Base-by-base conservation (phyloP, 2,797 vertebrate species). In the Clamator glandarius region DNA sequence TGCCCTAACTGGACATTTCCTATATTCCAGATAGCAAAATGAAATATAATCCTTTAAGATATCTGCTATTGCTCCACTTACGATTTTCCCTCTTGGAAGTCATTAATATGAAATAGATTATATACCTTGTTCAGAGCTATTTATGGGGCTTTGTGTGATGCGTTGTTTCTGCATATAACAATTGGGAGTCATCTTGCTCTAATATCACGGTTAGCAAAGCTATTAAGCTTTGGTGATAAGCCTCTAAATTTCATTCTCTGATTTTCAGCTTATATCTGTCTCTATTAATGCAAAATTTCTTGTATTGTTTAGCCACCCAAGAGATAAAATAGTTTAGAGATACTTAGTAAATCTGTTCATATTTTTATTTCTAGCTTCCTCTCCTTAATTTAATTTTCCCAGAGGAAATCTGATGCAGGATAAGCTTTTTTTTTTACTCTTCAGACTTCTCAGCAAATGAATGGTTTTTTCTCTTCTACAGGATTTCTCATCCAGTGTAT, bases 401-500 rank as follows among this genome's bases (percentile, higher is more conserved):
- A 87, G 26, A 73, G 87, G 64, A 96, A 92, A 86, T 31, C 51
- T 61, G 72, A 52, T 64, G 95, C 66, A 72, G 79, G 79, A 93
- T 81, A 58, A 59, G n/a, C 12, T 90, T 95, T 89, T 54, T 81
- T 81, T 93, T 88, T 93, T 61, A 72, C 20, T 93, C 82, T 93
- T 90, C 62, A 92, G 36, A 83, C 69, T 79, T 46, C 72, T 93
- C 55, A 94, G 58, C 42, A 57, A 96, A 89, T 67, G 6, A 26
- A 52, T 63, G 19, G 81, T 77, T 77, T 75, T 90, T 82, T 77
- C 48, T 79, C 51, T 92, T 75, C 42, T 76, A 68, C 54, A 87
- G 42, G 73, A 90, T 74, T 93, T 74, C 52, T 35, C 52, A 91
- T 39, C 15, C 29, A 46, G 25, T 58, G 17, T 57, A 48, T 76